Evolutionary conservation across 2,113 vertebrate genomes (phyloP).

Genomic region (Toxotes chatareus): DNA sequence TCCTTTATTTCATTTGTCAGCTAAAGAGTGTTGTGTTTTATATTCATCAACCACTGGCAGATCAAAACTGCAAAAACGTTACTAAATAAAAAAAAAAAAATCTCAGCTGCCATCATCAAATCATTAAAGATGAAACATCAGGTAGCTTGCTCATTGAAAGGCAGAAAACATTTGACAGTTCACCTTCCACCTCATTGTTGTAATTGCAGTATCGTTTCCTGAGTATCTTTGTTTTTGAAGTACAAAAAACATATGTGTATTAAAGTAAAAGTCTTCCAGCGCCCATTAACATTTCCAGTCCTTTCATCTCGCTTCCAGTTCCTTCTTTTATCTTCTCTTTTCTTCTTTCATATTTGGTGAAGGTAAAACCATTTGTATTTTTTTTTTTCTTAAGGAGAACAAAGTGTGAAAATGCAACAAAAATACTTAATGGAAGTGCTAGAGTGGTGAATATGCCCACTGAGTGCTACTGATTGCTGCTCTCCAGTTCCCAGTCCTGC

Average conservation of each 20-base stretch:
- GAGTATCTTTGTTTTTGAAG: slow-evolving; percentile 39
- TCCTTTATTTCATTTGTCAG: slow-evolving; percentile 30
- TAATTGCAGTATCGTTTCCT: slow-evolving; percentile 3
- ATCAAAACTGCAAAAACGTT: slow-evolving; percentile 7
- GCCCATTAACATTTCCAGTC: slow-evolving; percentile 15
- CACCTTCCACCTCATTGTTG: background rate
- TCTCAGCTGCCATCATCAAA: background rate
- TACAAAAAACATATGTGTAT: slow-evolving; percentile 20
- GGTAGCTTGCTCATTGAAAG: background rate
- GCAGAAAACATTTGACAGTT: background rate
- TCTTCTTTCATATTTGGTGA: slow-evolving; percentile 17
- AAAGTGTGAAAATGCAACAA: slow-evolving; percentile 32
- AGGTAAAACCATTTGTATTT: slow-evolving; percentile 1
- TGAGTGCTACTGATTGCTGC: slow-evolving; percentile 14
- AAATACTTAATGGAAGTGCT: slow-evolving; percentile 15
- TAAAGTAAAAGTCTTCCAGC: slow-evolving; percentile 33
- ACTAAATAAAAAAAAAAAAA: background rate
- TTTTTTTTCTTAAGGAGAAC: background rate
- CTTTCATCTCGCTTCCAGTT: slow-evolving; percentile 47
- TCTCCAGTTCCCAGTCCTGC: background rate
- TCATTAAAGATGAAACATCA: slow-evolving; percentile 13
- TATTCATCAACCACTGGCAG: slow-evolving; percentile 13
- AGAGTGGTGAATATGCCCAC: background rate
- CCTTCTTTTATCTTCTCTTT: slow-evolving; percentile 11
- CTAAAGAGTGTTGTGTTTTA: slow-evolving; percentile 32